Base-by-base conservation (phyloP, 2,888 invertebrate genomes). In the Ephialtes manifestator region DNA sequence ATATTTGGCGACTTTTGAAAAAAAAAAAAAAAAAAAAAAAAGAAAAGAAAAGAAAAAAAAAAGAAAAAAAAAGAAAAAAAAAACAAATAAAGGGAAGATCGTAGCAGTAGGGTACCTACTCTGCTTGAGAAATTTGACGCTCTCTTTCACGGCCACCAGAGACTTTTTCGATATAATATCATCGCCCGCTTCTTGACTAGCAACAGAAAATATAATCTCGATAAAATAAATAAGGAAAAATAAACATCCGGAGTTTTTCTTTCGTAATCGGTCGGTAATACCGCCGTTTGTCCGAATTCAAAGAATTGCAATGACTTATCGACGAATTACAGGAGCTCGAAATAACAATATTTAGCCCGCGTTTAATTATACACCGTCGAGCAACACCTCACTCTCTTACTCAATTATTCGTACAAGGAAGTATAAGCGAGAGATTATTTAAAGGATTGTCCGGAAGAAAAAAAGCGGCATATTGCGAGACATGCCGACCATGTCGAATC, bases 81-180 rank as follows among this genome's bases (percentile, higher is more conserved):
- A n/a, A n/a, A n/a, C n/a, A n/a, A n/a, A n/a, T n/a, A n/a, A n/a
- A n/a, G n/a, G n/a, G n/a, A n/a, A n/a, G n/a, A 0, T 28, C 35
- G 35, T 4, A 1, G 18, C 28, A 92, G 13, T 85, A 89, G 91
- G 90, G 83, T 28, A 92, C 93, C 92, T 92, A 95, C 94, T 94
- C 89, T 93, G 91, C 90, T 94, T 94, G 84, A 95, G 90, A 83
- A 93, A 92, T 67, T 89, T 85, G 58, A 94, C 93, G 70, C 94
- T 90, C 85, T 93, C 92, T 84, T 93, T 91, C 3, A 95, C 93
- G 2, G 94, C 94, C 35, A 90, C 90, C 71, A 95, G 87, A 39
- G 94, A 94, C 82, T 93, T 94, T 89, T 93, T 93, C 15, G 94
- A 93, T 87, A 95, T 94, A 74, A 94, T 94, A 31, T 94, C 94